Conservation (phyloP, 2,113 vertebrate species). For the Ammodytes dubius region DNA sequence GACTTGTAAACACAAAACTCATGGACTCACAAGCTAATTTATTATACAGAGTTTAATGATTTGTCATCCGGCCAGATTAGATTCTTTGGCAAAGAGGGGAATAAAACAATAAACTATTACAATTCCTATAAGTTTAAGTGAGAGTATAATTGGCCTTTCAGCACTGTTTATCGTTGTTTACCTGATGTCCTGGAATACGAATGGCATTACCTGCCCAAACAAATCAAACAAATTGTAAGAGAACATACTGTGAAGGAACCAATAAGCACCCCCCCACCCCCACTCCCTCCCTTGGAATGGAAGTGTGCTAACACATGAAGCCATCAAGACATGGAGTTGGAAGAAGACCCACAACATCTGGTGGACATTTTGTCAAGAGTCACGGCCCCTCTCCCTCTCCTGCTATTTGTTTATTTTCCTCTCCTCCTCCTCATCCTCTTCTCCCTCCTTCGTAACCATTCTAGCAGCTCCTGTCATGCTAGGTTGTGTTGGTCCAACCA, state of each 20-base stretch:
- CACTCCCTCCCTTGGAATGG: constrained; percentile 1
- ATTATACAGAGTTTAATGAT: constrained; percentile 27
- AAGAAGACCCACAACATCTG: constrained; percentile 73
- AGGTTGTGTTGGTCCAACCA: constrained; percentile 19
- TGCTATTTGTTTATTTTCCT: constrained; percentile 71
- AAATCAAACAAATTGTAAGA: constrained; percentile 26
- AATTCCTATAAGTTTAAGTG: constrained; percentile 9
- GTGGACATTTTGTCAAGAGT: constrained; percentile 76
- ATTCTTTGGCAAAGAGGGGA: constrained; percentile 3
- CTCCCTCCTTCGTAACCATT: constrained; percentile 22
- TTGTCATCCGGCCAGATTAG: not conserved
- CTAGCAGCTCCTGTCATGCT: constrained; percentile 46
- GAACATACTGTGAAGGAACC: constrained; percentile 11
- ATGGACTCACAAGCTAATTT: constrained; percentile 25
- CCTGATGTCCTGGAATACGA: constrained; percentile 9
- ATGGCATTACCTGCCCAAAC: constrained; percentile 24
- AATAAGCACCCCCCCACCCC: constrained; percentile 11
- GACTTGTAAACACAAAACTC: constrained; percentile 33
- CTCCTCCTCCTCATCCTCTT: constrained; percentile 24
- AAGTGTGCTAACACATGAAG: constrained; percentile 62
- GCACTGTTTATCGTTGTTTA: constrained; percentile 36
- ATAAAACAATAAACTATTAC: constrained; percentile 28
- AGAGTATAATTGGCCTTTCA: not conserved
- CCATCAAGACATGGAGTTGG: constrained; percentile 74
- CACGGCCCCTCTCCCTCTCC: constrained; percentile 59